Evolutionary conservation across 2,113 vertebrate genomes (phyloP).

Genomic region (Cynopterus brachyotis): DNA sequence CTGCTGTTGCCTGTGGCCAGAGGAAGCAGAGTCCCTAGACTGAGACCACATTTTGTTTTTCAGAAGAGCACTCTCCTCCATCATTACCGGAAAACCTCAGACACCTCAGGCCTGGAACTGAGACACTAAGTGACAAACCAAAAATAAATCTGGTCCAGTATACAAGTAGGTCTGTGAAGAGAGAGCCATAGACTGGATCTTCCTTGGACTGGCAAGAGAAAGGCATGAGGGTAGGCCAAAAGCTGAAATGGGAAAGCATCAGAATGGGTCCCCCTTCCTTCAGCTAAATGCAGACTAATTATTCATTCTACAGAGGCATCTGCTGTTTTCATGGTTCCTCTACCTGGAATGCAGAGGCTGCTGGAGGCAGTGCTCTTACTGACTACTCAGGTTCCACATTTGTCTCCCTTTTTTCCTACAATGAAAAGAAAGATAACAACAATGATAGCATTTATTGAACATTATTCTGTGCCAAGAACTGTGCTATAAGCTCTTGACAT

Average conservation of each 20-base stretch:
- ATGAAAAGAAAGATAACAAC: neutral
- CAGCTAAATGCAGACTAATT: neutral
- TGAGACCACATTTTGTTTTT: slow-evolving; percentile 41
- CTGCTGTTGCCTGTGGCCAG: neutral
- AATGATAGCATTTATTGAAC: neutral
- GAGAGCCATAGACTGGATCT: neutral
- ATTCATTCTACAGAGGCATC: neutral
- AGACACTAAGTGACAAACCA: slow-evolving; percentile 9
- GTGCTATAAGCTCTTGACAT: neutral
- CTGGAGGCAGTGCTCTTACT: neutral
- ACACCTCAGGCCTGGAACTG: neutral
- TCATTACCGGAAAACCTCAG: neutral
- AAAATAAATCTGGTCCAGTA: neutral
- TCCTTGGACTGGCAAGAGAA: neutral
- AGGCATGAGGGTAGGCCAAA: neutral
- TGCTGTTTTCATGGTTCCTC: neutral
- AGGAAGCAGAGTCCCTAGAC: slow-evolving; percentile 10
- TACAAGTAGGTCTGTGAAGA: neutral
- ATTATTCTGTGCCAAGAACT: neutral
- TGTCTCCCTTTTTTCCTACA: neutral
- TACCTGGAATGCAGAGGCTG: neutral
- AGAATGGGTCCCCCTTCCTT: neutral
- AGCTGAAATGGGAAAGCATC: neutral
- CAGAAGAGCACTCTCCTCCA: neutral
- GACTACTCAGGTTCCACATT: neutral